Evolutionary conservation across 2,888 invertebrate genomes (phyloP).

Genomic region (Eumacrocentrus americanus): DNA sequence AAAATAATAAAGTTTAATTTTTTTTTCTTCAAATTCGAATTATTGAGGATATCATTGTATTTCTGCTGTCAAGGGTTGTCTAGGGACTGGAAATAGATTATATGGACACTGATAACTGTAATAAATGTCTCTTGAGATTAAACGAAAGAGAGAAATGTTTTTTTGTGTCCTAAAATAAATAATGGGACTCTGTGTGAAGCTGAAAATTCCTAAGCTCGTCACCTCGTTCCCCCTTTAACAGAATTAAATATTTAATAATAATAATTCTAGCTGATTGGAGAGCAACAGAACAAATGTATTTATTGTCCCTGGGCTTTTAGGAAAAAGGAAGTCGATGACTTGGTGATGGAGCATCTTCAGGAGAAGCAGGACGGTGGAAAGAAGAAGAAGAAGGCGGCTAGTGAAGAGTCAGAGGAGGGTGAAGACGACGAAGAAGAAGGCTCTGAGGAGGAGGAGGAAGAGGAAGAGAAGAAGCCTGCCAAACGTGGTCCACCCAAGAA

Average conservation of each 20-base stretch:
- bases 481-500: constrained; percentile 67
- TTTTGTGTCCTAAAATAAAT: constrained; percentile 51
- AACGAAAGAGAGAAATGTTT: constrained; percentile 1
- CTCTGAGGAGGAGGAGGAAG: constrained; percentile 63
- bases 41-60: background rate
- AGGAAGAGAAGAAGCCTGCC: constrained; percentile 66
- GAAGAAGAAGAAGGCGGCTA: constrained; percentile 60
- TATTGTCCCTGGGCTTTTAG: constrained; percentile 60
- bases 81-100: background rate
- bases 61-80: background rate
- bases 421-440: constrained; percentile 61
- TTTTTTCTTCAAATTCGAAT: background rate
- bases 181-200: constrained; percentile 56
- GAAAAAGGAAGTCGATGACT: constrained; percentile 85
- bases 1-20: background rate
- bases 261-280: background rate
- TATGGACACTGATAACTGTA: background rate
- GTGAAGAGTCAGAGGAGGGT: constrained; percentile 63
- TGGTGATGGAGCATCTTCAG: constrained; percentile 79
- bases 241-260: background rate
- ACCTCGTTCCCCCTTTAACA: constrained; percentile 61
- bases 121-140: background rate
- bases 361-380: constrained; percentile 62
- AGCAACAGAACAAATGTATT: background rate
- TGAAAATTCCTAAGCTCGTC: constrained; percentile 39